Base-by-base conservation (phyloP, 1,140 invertebrate genomes). In the Philopotamus ludificatus region DNA sequence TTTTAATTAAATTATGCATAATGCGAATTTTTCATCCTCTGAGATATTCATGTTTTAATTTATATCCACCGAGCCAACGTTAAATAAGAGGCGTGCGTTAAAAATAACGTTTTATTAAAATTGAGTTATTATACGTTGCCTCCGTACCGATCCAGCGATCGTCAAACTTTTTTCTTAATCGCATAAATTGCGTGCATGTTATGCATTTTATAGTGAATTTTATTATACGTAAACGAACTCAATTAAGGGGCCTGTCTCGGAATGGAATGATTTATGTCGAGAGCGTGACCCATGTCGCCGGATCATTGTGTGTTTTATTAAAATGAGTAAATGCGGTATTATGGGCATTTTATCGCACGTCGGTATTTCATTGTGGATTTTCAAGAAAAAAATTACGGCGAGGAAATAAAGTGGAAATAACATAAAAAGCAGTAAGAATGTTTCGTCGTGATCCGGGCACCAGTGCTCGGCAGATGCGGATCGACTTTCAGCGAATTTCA, bases 71-170 rank as follows among this genome's bases (percentile, higher is more conserved):
- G 28, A 34, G 47, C 34, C 21, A 7, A 9, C 23, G 54, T 28
- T 20, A 45, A 18, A 18, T 15, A 34, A 47, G 47, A 60, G 45
- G 45, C 44, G 25, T 23, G 57, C 26, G 42, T 60, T 60, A 39
- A 60, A 47, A 26, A 21, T 47, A 21, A 60, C 28, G 23, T 42
- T 26, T 60, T 60, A 60, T 60, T 60, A 42, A 60, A 60, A 60
- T 60, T 60, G 42, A 60, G 57, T 47, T 60, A 60, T 60, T 60
- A 45, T 22, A 22, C 25, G 45, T 59, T 44, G 10, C 20, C 2
- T 21, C 7, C 10, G 20, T 20, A 44, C 54, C 8, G 12, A 1
- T 12, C 18, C 18, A 23, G 4, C 12, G 18, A 4, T 58, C 44
- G 8, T 20, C 34, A 58, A 58, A 42, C 39, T 58, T 54, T 28